Percentiles rank a stretch among this genome's conserved stretches.
phyloP scores from a whole-genome alignment of 2,113 vertebrate genomes.

The Myotis yumanensis region DNA sequence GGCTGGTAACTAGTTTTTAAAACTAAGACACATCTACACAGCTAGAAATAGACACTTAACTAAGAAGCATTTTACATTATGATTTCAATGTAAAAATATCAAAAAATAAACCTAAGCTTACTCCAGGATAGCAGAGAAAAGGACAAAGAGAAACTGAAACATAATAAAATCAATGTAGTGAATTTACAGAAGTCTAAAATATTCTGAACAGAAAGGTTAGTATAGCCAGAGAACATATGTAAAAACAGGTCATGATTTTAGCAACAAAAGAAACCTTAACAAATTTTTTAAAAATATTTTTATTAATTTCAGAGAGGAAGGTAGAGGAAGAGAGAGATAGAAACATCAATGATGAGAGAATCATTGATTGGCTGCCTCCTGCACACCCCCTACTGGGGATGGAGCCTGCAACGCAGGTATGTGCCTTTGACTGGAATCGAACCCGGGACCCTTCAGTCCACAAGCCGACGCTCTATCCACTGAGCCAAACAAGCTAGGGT shows the following conservation, averaged over 20 bases:
- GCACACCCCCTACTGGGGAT: no score
- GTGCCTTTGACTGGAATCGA: no score
- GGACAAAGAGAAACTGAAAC: background rate
- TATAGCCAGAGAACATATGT: background rate
- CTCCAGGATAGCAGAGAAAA: background rate
- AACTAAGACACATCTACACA: slow-evolving; percentile 6
- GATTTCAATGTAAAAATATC: slow-evolving; percentile 34
- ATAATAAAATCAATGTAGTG: background rate
- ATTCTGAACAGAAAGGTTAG: background rate
- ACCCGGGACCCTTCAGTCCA: no score
- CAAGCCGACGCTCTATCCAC: no score
- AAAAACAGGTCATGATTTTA: background rate
- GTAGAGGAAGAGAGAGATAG: no score
- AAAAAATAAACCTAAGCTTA: slow-evolving; percentile 43
- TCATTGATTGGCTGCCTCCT: no score
- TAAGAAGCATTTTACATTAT: slow-evolving; percentile 9
- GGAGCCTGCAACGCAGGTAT: no score
- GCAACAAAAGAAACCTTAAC: slow-evolving; percentile 23
- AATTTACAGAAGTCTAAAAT: background rate
- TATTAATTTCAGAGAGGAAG: no score
- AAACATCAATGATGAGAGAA: no score
- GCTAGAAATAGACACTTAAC: background rate
- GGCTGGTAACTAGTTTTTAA: background rate
- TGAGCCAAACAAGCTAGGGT: no score
- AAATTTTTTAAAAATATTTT: background rate